Evolutionary conservation across 2,797 vertebrate genomes (phyloP).

Genomic region (Adelosebastes latens): DNA sequence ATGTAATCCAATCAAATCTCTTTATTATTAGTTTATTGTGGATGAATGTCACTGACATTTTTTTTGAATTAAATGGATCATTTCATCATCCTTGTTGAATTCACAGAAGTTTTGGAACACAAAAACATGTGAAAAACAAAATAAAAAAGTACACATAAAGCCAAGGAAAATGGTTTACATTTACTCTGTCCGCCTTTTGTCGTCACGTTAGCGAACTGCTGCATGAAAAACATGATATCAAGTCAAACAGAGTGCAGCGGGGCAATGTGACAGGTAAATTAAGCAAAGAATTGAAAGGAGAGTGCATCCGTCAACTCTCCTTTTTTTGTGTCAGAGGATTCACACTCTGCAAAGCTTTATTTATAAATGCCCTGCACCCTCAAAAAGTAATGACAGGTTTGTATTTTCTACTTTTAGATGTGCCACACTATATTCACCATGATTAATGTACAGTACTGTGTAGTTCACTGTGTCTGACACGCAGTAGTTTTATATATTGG

Average conservation of each 20-base stretch:
- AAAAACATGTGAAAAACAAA: conserved; percentile 34
- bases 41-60: not conserved
- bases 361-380: conserved; percentile 56
- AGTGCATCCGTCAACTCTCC: conserved; percentile 30
- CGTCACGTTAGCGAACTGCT: conserved; percentile 46
- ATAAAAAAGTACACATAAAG: not conserved
- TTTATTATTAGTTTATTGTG: not conserved
- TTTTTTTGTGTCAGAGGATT: conserved; percentile 34
- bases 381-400: conserved; percentile 32
- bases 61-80: not conserved
- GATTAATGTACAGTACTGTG: conserved; percentile 23
- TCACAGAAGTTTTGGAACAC: conserved; percentile 9
- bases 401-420: conserved; percentile 31
- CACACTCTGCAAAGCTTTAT: conserved; percentile 49
- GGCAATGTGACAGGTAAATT: conserved; percentile 45
- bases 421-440: conserved; percentile 32
- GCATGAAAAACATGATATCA: conserved; percentile 42
- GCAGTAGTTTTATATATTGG: not conserved
- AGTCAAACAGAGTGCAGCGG: conserved; percentile 47
- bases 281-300: conserved; percentile 35
- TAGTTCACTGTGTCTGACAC: conserved; percentile 41
- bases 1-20: not conserved
- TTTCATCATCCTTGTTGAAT: not conserved
- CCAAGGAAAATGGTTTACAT: conserved; percentile 9
- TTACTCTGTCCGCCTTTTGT: conserved; percentile 36